A percentile compares a stretch with the other conserved stretches of the same genome.
Conservation (phyloP, 2,888 invertebrate genomes). For the Emmelina monodactyla region DNA sequence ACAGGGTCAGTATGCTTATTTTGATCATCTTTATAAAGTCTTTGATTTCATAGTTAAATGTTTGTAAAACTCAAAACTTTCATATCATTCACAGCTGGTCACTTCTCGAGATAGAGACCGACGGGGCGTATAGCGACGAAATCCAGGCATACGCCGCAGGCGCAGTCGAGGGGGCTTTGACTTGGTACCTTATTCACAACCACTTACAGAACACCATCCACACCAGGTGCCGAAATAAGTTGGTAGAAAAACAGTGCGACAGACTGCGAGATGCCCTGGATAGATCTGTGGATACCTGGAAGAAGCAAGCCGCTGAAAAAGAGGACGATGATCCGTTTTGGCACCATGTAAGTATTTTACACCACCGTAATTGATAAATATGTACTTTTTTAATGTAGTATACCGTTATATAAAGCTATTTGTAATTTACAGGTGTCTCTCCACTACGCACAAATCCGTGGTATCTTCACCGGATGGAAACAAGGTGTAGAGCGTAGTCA, state of each 20-base stretch:
- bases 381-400: not conserved
- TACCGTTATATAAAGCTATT: too few species aligned
- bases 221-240: constrained; percentile 55
- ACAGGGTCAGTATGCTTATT: constrained; percentile 74
- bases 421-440: constrained; percentile 69
- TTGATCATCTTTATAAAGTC: too few species aligned
- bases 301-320: constrained; percentile 59
- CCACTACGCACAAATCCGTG: constrained; percentile 79
- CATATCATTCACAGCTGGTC: constrained; percentile 72
- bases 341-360: constrained; percentile 85
- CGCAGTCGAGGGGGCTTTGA: constrained; percentile 81
- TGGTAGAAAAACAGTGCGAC: constrained; percentile 66
- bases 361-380: too few species aligned
- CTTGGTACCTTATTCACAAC: constrained; percentile 80
- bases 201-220: constrained; percentile 78
- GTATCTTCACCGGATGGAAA: constrained; percentile 78
- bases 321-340: constrained; percentile 72
- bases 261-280: constrained; percentile 70
- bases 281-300: constrained; percentile 70
- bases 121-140: constrained; percentile 74
- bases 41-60: too few species aligned
- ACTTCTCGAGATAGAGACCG: constrained; percentile 80
- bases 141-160: constrained; percentile 90
- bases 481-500: constrained; percentile 72
- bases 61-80: too few species aligned